Evolutionary conservation across 2,888 invertebrate genomes (phyloP).

Genomic region (Tipula confusa): DNA sequence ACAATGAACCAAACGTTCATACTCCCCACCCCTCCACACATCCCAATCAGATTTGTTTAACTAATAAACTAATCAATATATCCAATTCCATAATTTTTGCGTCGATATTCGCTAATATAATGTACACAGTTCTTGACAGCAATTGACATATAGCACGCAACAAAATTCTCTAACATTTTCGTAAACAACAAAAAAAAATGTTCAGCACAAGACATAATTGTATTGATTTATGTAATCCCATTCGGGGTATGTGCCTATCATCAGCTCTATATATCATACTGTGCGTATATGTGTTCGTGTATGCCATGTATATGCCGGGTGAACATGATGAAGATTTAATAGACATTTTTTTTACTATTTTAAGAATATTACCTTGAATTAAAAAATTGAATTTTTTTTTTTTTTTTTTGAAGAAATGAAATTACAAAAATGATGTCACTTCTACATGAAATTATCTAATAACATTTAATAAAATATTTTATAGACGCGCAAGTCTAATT

Average conservation of each 20-base stretch:
- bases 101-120: constrained; percentile 9
- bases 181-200: background rate
- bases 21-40: background rate
- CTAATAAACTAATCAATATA: background rate
- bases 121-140: background rate
- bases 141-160: background rate
- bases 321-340: background rate
- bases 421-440: constrained; percentile 13
- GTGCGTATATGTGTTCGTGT: background rate
- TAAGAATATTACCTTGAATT: background rate
- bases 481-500: background rate
- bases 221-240: constrained; percentile 15
- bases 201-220: background rate
- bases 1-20: background rate
- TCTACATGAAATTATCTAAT: constrained; percentile 25
- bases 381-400: background rate
- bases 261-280: background rate
- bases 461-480: constrained; percentile 1
- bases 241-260: background rate
- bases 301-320: background rate
- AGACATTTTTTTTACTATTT: constrained; percentile 13
- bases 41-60: background rate
- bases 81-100: background rate
- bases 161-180: background rate
- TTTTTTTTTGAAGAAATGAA: background rate